Base-by-base conservation (phyloP, 2,797 vertebrate genomes). In the Babyrousa celebensis region DNA sequence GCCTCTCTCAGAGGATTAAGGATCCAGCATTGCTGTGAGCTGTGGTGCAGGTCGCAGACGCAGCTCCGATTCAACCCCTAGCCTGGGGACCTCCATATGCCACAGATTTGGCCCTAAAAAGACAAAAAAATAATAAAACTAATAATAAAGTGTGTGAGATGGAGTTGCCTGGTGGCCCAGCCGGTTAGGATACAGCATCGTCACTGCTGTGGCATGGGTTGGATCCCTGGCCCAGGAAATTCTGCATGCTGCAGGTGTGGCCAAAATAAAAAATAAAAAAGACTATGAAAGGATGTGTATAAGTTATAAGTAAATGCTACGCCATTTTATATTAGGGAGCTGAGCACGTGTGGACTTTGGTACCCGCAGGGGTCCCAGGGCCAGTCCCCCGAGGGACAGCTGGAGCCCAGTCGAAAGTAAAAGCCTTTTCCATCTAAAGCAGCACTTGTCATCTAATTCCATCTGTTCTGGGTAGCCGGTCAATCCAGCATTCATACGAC, bases 341-440 rank as follows among this genome's bases (percentile, higher is more conserved):
- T 48, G 25, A 74, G 15, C 43, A 32, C 56, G 74, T 75, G 16
- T 77, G 52, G 74, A 56, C 21, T 77, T 77, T 8, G 74, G 29
- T 56, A 77, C 56, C 52, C 52, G 21, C 29, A 56, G 52, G 10
- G 52, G 52, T 54, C 29, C 27, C 54, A 77, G 74, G 54, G 54
- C 74, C 74, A 54, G 0, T 56, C 29, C 3, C 74, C 29, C 29
- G 43, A 56, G 18, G 48, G 52, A 32, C 52, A 77, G 4, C 52
- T 56, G 29, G 56, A 82, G 89, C 68, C 62, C 68, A 83, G 9
- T 36, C 70, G 88, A 85, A 72, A 79, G 23, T 23, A 54, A 92
- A 36, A 84, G 18, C 18, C 29, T 17, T 96, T 95, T 88, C 43
- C 40, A 65, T 75, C 65, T 75, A 72, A 80, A 95, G 82, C 18